Base-by-base conservation (phyloP, 37 sponge, comb jelly and placozoan species). In the Geodia barretti region DNA sequence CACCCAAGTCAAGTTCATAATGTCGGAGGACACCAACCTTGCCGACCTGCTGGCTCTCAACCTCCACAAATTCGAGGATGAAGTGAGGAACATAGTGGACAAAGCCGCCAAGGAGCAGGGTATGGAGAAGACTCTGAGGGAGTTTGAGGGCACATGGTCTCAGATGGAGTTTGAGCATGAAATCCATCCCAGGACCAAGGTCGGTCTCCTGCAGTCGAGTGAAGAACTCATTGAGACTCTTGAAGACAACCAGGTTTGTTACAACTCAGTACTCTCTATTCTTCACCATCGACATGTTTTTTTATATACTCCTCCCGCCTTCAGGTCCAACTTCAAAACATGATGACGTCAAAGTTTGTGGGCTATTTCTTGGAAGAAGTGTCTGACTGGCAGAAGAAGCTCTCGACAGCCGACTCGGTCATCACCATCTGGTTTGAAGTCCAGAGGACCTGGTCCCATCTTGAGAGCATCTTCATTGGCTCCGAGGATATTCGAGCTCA, bases 391-490 rank as follows among this genome's bases (percentile, higher is more conserved):
- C 99, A 98, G 89, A 98, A 94, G 83, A 92, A 92, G 79, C 91
- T 98, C 26, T 83, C 97, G 35, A 98, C 93, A 28, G 93, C 97
- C 23, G 99, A 98, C 77, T 86, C 92, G 30, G 99, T 98, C 20
- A 98, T 98, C 79, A 82, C 83, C 76, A 96, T 98, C 64, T 94
- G 97, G 99, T 92, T 96, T 83, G 99, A 98, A 84, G 99, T 98
- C 19, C 99, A 98, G 80, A 69, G 95, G 19, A 98, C 99, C 0
- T 98, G 99, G 99, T 98, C 99, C 33, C 96, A 98, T 78, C 83
- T 98, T 76, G 99, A 98, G 83, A 88, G 90, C 79, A 98, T 98
- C 88, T 98, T 98, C 83, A 98, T 98, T 73, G 99, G 99, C 9
- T 96, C 99, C 8, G 99, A 89, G 23, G 99, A 98, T 60, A 98